These are phyloP conservation scores for Polypterus senegalus DNA, from an alignment of 2,113 vertebrate genomes.

Conservation along the genomic window DNA sequence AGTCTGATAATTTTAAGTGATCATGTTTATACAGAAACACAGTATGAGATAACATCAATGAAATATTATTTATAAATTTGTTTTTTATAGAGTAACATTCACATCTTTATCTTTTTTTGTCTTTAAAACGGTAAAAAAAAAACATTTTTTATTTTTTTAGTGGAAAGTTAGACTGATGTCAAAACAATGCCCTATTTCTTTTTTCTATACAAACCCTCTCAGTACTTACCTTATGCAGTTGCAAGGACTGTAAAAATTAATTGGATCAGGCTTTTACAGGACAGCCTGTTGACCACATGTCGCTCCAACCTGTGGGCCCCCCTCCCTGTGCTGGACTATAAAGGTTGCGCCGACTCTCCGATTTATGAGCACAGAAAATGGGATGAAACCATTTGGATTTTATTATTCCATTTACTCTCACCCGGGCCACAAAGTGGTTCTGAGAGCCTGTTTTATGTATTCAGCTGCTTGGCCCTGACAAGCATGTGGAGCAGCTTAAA, in stretches of 20 bases:
- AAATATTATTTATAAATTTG: no score
- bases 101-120: no score
- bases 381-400: conserved; percentile 99
- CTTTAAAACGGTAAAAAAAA: no score
- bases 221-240: conserved; percentile 1
- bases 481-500: conserved; percentile 98
- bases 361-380: conserved; percentile 90
- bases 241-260: conserved; percentile 69
- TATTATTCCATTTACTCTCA: conserved; percentile 99
- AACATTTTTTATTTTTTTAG: no score
- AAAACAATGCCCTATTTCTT: neutral
- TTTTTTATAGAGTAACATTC: no score
- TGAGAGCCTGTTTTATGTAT: conserved; percentile 99
- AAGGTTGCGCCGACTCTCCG: conserved; percentile 80
- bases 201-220: conserved; percentile 12
- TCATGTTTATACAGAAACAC: no score
- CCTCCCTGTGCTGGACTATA: conserved; percentile 52
- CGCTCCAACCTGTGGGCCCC: conserved; percentile 40
- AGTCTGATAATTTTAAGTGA: no score
- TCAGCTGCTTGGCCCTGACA: conserved; percentile 97
- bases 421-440: conserved; percentile 92
- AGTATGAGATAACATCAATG: no score
- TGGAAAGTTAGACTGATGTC: no score
- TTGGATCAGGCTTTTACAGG: conserved; percentile 69
- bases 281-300: conserved; percentile 61